Evolutionary conservation across 2,797 vertebrate genomes (phyloP), one percentile per base, ranked within the genome.

Genomic region (Gastrophryne carolinensis): DNA sequence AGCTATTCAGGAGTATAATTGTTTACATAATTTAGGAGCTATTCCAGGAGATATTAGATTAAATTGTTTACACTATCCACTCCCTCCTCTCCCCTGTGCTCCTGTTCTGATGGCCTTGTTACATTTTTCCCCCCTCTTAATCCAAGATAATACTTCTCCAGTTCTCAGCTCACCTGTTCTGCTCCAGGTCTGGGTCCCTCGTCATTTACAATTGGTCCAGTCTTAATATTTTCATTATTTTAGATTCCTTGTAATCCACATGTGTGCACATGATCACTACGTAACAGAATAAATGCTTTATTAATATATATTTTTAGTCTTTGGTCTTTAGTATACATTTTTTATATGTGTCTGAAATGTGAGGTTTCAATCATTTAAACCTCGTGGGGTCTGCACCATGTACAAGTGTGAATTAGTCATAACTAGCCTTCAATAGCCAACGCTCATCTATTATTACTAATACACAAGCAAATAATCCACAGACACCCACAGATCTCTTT

Each of bases 361-460:
- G 47, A 35, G 10, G 11, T 7, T 23, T 60, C 4, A 58, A 47
- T 60, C 17, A 30, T 71, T 50, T 17, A 50, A 34, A 17, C 24
- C 41, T 34, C 26, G 8, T 47, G 8, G 47, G 17, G 8, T 30
- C 37, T 49, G 5, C 5, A 39, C 37, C 17, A 13, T 58, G 27
- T 61, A 50, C 44, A 50, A 23, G 15, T 61, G 69, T 50, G 32
- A 60, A 53, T 72, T 63, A 72, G 32, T 63, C 49, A 37, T n/a
- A 62, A 12, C 53, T 52, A 34, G 19, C 29, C 44, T 21, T 41
- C 30, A 53, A 6, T 64, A 19, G 27, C 60, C 17, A 56, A 34
- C 13, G 29, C 32, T 73, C 52, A 57, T 47, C 39, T 13, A 64
- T 73, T 65, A 74, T 65, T 74, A 35, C 50, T 65, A 74, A 30